Conservation (phyloP, 2,888 invertebrate genomes). For the Axea sp. region DNA sequence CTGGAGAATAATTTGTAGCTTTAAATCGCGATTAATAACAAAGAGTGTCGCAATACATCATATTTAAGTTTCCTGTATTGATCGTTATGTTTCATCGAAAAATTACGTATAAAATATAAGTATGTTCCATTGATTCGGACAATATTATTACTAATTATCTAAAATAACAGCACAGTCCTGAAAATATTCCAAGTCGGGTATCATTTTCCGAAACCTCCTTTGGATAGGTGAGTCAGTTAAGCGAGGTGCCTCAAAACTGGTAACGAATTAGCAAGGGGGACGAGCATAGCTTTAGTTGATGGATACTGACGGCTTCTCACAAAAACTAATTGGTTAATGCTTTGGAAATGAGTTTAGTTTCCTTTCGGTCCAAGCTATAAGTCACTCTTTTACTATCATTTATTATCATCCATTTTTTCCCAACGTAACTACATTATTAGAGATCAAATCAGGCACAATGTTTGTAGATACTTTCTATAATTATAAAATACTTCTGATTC, state of each 20-base stretch:
- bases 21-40: too few species aligned
- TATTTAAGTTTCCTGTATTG: too few species aligned
- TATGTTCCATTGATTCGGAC: constrained; percentile 17
- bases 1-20: too few species aligned
- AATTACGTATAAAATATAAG: too few species aligned
- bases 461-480: too few species aligned
- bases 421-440: too few species aligned
- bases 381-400: constrained; percentile 58
- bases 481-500: too few species aligned
- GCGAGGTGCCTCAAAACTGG: constrained; percentile 54
- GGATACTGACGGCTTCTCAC: constrained; percentile 77
- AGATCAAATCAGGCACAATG: too few species aligned
- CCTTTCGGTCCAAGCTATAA: constrained; percentile 70
- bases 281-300: constrained; percentile 66
- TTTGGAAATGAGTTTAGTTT: constrained; percentile 79
- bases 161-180: constrained; percentile 8
- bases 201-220: constrained; percentile 42
- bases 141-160: constrained; percentile 29
- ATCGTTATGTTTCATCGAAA: too few species aligned
- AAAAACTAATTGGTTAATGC: constrained; percentile 79
- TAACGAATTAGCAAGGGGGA: constrained; percentile 37
- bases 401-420: constrained; percentile 18
- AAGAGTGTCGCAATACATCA: too few species aligned
- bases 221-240: constrained; percentile 66
- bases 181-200: constrained; percentile 7